phyloP scores from a whole-genome alignment of 2,888 invertebrate genomes.

The Atherix ibis region DNA sequence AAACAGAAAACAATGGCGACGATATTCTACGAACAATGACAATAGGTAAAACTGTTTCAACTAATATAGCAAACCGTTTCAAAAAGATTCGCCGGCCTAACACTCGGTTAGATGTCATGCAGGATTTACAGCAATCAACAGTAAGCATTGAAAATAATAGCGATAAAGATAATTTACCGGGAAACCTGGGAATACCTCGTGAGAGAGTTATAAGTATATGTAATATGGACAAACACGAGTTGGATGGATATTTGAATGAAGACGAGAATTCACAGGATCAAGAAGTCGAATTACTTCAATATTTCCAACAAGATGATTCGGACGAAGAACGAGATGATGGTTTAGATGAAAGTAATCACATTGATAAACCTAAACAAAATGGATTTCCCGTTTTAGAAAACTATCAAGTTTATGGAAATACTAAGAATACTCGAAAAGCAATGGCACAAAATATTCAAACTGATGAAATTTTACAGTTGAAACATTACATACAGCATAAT shows the following conservation, averaged over 20 bases:
- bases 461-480: slow-evolving; percentile 57
- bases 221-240: slow-evolving; percentile 62
- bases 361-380: slow-evolving; percentile 1
- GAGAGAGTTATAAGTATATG: slow-evolving; percentile 59
- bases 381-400: slow-evolving; percentile 12
- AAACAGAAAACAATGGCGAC: neutral
- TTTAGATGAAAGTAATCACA: neutral
- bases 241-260: slow-evolving; percentile 66
- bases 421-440: slow-evolving; percentile 9
- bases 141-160: slow-evolving; percentile 13
- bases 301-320: slow-evolving; percentile 42
- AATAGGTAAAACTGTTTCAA: slow-evolving; percentile 32
- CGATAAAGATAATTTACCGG: slow-evolving; percentile 19
- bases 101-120: slow-evolving; percentile 8
- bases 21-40: too few relatives aligned
- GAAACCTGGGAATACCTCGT: slow-evolving; percentile 39
- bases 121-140: slow-evolving; percentile 15
- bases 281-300: slow-evolving; percentile 71
- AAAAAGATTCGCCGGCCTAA: slow-evolving; percentile 33
- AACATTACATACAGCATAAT: slow-evolving; percentile 32
- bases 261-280: slow-evolving; percentile 62
- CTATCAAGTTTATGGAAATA: slow-evolving; percentile 10
- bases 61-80: slow-evolving; percentile 36
- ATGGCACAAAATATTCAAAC: slow-evolving; percentile 21
- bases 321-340: slow-evolving; percentile 12